phyloP scores from a whole-genome alignment of 2,113 vertebrate genomes.

The Oncorhynchus nerka region DNA sequence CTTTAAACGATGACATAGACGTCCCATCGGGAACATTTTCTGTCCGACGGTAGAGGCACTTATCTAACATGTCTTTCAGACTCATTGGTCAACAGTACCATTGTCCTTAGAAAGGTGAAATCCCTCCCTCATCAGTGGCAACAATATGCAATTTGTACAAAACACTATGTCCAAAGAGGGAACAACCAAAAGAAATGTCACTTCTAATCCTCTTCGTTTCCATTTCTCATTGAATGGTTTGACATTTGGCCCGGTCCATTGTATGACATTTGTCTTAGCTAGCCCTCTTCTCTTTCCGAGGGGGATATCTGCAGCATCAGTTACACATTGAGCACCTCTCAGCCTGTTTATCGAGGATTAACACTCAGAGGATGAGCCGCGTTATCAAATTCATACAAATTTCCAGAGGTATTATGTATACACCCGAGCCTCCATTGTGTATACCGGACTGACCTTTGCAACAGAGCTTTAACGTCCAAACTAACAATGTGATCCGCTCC shows the following conservation, averaged over 20 bases:
- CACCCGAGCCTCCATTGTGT: constrained; percentile 89
- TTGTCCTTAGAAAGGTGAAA: constrained; percentile 3
- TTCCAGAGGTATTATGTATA: constrained; percentile 82
- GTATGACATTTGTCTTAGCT: constrained; percentile 46
- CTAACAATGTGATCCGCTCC: constrained; percentile 83
- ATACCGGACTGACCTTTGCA: constrained; percentile 83
- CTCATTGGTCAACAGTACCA: background rate
- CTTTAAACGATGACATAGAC: too few relatives aligned
- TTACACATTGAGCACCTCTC: constrained; percentile 72
- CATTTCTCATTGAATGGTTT: constrained; percentile 37
- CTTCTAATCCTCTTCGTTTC: constrained; percentile 17
- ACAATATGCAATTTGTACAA: background rate
- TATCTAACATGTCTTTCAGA: background rate
- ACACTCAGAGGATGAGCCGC: constrained; percentile 79
- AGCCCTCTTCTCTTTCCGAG: constrained; percentile 38
- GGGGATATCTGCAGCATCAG: constrained; percentile 54
- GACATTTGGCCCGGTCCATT: constrained; percentile 39
- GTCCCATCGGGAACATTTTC: too few relatives aligned
- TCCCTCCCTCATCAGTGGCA: background rate
- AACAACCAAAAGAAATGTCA: constrained; percentile 25
- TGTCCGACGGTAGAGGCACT: too few relatives aligned
- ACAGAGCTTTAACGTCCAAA: constrained; percentile 81
- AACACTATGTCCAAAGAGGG: background rate
- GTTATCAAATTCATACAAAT: constrained; percentile 76
- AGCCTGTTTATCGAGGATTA: constrained; percentile 92